phyloP scores from a whole-genome alignment of 2,113 vertebrate species.

The Indicator indicator region DNA sequence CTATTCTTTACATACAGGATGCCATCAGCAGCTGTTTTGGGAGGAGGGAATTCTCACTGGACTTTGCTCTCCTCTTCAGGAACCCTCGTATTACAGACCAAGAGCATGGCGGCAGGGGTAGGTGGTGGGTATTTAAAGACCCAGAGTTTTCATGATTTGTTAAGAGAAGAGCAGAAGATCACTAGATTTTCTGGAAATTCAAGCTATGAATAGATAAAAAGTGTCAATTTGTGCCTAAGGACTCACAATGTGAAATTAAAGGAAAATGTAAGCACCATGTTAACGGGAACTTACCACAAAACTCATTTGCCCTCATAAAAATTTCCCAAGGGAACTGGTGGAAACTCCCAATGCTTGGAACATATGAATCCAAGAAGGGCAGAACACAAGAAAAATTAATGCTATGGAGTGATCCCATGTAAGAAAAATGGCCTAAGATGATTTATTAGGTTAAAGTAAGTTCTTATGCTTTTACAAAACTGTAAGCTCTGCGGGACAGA shows the following conservation, averaged over 20 bases:
- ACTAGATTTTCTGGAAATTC: neutral
- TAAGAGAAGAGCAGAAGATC: neutral
- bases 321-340: conserved; percentile 26
- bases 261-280: conserved; percentile 3
- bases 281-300: neutral
- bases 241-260: neutral
- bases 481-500: neutral
- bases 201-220: neutral
- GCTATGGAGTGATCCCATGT: neutral
- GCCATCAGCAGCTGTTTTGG: neutral
- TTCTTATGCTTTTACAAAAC: neutral
- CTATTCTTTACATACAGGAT: neutral
- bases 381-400: neutral
- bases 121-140: neutral
- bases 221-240: neutral
- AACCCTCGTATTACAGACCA: neutral
- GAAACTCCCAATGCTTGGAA: conserved; percentile 17
- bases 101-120: fast-evolving
- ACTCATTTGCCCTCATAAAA: neutral
- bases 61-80: neutral
- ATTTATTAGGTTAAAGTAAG: neutral
- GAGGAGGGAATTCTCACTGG: neutral
- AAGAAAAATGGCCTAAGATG: neutral
- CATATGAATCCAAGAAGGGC: neutral
- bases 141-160: neutral